Evolutionary conservation across 37 sponge, comb jelly and placozoan genomes (phyloP).

Genomic region (Ianthella basta): DNA sequence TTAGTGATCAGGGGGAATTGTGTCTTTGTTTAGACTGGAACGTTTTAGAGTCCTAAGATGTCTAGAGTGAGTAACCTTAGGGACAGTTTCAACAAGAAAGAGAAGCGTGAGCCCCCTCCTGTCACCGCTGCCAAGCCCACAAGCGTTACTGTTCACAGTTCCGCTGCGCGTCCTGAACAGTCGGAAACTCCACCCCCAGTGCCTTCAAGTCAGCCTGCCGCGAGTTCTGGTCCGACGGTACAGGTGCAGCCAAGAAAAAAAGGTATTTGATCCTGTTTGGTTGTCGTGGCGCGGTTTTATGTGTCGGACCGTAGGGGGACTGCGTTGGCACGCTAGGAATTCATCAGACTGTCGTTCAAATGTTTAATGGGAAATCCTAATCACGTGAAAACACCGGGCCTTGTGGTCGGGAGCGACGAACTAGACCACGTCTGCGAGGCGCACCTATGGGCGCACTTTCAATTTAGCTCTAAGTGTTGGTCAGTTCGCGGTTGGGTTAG

Average conservation of each 20-base stretch:
- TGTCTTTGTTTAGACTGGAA: background rate
- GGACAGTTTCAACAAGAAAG: conserved; percentile 18
- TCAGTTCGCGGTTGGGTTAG: too few relatives aligned
- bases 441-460: too few relatives aligned
- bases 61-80: background rate
- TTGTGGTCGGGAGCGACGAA: too few relatives aligned
- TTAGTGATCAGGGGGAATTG: too few relatives aligned
- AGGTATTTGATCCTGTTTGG: too few relatives aligned
- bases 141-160: conserved; percentile 32
- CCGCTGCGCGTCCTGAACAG: background rate
- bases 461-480: too few relatives aligned
- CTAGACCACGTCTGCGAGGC: too few relatives aligned
- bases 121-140: conserved; percentile 26
- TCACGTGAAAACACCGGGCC: conserved; percentile 8
- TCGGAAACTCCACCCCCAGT: background rate
- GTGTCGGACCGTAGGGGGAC: background rate
- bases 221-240: too few relatives aligned
- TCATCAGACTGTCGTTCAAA: background rate
- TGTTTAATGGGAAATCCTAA: background rate
- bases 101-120: background rate
- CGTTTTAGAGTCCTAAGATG: background rate
- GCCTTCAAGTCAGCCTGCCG: background rate
- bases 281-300: too few relatives aligned
- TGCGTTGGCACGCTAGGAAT: conserved; percentile 4
- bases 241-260: too few relatives aligned